Base-by-base conservation (phyloP, 92 coral and sea anemone species). In the Phenganax subtilis region DNA sequence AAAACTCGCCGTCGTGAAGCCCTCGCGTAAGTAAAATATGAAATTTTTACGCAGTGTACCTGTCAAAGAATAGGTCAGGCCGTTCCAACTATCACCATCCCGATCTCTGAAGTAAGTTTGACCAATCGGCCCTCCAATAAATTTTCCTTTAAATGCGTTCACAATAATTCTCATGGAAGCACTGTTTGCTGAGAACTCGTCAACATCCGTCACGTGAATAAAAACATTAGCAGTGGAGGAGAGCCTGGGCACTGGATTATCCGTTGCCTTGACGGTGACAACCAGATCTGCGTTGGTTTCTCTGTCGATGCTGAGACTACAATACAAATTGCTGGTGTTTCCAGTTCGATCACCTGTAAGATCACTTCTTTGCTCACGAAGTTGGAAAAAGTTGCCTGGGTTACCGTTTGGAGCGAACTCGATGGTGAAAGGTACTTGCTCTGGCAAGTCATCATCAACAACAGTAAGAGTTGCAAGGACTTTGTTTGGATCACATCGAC, bases 121-220 rank as follows among this genome's bases (percentile, higher is more conserved):
- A 0, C 92, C 99, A 31, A 96, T 87, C 17, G 78, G 57, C n/a
- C 99, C 99, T 17, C 97, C 92, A 2, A 80, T 79, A 87, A 96
- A 96, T 27, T 73, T 60, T 8, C 96, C 96, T 20, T 83, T 85
- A 5, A 87, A 83, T 25, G 96, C 88, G 75, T 96, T 91, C 55
- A 92, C 92, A 37, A 96, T 80, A 15, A 96, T 90, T 25, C 84
- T 90, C 82, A 86, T 84, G 2, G 86, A 62, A n/a, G 89, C 93
- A 54, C 85, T 81, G 28, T 84, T 83, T 5, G 92, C 93, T 47
- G 88, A 57, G 30, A 80, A 81, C 63, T 90, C 91, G 16, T 85
- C 87, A 25, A 54, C 63, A 70, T 96, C 99, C 57, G 81, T 59
- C 31, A 96, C 90, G 27, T 75, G 82, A 10, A 96, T 85, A 60